Conservation (phyloP, 2,113 vertebrate species). For the Helogale parvula region DNA sequence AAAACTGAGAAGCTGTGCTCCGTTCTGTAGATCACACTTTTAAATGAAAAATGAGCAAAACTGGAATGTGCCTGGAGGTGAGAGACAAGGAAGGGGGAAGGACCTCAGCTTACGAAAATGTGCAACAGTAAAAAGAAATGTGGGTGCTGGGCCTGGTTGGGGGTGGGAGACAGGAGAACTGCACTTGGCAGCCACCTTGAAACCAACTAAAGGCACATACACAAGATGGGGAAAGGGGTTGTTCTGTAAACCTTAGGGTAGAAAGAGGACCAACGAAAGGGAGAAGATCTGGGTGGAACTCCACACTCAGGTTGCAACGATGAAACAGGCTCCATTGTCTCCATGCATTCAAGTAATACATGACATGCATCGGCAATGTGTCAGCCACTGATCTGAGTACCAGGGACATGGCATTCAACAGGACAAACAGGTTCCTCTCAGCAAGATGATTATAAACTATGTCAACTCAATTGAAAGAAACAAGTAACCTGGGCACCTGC, state of each 20-base stretch:
- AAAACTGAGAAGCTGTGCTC: conserved; percentile 66
- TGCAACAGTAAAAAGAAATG: background rate
- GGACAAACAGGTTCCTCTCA: background rate
- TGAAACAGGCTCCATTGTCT: background rate
- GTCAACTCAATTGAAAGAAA: background rate
- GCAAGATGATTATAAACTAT: background rate
- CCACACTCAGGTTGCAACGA: background rate
- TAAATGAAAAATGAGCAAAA: conserved; percentile 77
- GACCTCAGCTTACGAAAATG: background rate
- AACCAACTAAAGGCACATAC: background rate
- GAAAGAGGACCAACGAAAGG: background rate
- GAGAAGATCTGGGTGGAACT: background rate
- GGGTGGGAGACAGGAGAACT: background rate
- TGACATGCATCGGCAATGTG: fast-evolving
- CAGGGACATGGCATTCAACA: background rate
- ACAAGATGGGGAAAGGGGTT: background rate
- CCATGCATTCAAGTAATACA: background rate
- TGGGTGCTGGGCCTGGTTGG: background rate
- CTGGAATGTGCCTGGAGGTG: conserved; percentile 53
- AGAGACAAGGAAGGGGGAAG: conserved; percentile 65
- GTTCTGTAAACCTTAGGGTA: background rate
- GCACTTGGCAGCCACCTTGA: background rate
- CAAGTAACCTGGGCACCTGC: background rate
- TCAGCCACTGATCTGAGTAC: background rate
- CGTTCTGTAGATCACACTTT: conserved; percentile 60